A percentile compares a stretch with the other conserved stretches of the same genome.
These are phyloP conservation scores for Onychomys torridus DNA, from an alignment of 2,797 vertebrate species.

Conservation along the genomic window DNA sequence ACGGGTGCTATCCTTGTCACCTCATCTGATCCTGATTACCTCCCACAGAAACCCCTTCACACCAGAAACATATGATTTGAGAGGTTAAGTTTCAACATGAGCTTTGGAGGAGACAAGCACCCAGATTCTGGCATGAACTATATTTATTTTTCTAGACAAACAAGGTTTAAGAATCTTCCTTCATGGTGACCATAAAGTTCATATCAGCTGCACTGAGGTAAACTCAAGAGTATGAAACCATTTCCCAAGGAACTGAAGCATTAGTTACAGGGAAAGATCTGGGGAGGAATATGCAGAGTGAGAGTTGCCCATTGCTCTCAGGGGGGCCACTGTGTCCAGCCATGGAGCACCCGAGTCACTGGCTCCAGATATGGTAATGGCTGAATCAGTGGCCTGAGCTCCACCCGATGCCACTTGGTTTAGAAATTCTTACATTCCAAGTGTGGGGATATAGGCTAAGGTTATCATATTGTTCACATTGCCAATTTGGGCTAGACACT, in stretches of 20 bases:
- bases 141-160: neutral
- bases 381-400: neutral
- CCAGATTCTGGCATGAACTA: neutral
- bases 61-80: too few species aligned
- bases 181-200: neutral
- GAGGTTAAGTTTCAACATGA: neutral
- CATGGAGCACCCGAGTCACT: neutral
- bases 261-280: neutral
- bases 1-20: neutral
- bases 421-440: neutral
- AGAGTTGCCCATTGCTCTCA: neutral
- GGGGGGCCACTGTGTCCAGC: neutral
- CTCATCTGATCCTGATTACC: neutral
- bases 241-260: neutral
- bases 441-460: neutral
- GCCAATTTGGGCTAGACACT: neutral
- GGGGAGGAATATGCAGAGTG: neutral
- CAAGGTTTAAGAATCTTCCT: neutral
- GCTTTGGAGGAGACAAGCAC: neutral
- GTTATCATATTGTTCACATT: neutral
- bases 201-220: neutral
- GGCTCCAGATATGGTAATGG: neutral
- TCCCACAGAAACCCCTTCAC: neutral
- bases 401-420: neutral
- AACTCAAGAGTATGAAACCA: neutral